phyloP scores from a whole-genome alignment of 2,797 vertebrate genomes.

The Potorous gilbertii region DNA sequence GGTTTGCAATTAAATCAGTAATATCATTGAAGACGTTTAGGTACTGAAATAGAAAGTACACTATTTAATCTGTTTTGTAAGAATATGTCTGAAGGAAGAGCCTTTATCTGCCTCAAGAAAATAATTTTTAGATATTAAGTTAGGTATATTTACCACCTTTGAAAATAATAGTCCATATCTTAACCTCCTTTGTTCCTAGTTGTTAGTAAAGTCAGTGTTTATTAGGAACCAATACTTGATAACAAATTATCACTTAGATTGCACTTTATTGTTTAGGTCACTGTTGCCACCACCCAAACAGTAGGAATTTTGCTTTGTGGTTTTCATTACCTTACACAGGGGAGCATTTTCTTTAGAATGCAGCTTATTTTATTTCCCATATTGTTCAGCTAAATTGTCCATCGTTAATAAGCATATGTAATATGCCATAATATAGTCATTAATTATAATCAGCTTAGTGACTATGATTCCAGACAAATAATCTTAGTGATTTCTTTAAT shows the following conservation, averaged over 20 bases:
- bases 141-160: neutral
- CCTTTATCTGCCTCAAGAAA: neutral
- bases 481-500: neutral
- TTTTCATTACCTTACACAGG: neutral
- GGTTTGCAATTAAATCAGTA: neutral
- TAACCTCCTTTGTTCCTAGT: neutral
- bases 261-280: too few species aligned
- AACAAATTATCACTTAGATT: neutral
- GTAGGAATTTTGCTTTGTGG: neutral
- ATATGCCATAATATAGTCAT: neutral
- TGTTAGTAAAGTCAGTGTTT: neutral
- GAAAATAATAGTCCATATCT: neutral
- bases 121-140: neutral
- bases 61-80: neutral
- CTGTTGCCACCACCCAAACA: neutral
- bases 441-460: neutral
- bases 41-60: neutral
- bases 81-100: neutral
- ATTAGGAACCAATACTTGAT: neutral
- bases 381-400: neutral
- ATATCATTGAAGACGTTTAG: neutral
- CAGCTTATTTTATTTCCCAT: neutral
- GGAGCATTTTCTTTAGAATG: neutral
- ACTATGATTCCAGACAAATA: neutral
- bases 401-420: neutral